Evolutionary conservation across 2,113 vertebrate genomes (phyloP), one percentile per base, ranked within the genome.

Genomic region (Garra rufa): DNA sequence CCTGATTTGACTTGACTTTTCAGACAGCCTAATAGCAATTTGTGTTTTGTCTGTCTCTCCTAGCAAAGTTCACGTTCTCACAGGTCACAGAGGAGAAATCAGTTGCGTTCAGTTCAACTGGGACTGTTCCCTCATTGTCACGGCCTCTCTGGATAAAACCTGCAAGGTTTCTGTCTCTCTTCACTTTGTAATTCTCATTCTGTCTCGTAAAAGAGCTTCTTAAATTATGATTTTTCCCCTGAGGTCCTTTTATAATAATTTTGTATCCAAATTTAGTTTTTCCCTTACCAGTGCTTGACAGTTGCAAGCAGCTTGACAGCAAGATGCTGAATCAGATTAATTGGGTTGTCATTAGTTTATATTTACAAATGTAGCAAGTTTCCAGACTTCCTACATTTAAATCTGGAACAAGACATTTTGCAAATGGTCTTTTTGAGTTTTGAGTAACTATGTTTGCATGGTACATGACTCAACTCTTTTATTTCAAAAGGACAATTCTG

Each of bases 131-230:
- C 94, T 98, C 6, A 95, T 99, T 69, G 91, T 94, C 71, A 96
- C 95, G 10, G 96, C 95, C 86, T 99, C 98, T 21, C 95, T 98
- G 96, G 97, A 99, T 89, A 98, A 96, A 93, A 97, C 94, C 6
- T 96, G 95, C 91, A 98, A 95, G 96, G 97, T 99, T 87, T 94
- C 73, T 74, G 38, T 13, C 34, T 80, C 78, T 83, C 52, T 28
- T 76, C 70, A 46, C 57, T 55, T 50, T 48, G 2, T 80, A 48
- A 57, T 67, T 69, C 24, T 50, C n/a, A 15, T 48, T 30, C 61
- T 48, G 21, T 55, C 48, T 44, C 34, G 0, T 55, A 17, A 52
- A 75, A 75, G 3, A 30, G 15, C 73, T 8, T 48, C 26, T 75
- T 75, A 28, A 75, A 75, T 48, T 19, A 15, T 6, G 38, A 14